Evolutionary conservation across 2,113 vertebrate species (phyloP).

Genomic region (Zingel zingel): DNA sequence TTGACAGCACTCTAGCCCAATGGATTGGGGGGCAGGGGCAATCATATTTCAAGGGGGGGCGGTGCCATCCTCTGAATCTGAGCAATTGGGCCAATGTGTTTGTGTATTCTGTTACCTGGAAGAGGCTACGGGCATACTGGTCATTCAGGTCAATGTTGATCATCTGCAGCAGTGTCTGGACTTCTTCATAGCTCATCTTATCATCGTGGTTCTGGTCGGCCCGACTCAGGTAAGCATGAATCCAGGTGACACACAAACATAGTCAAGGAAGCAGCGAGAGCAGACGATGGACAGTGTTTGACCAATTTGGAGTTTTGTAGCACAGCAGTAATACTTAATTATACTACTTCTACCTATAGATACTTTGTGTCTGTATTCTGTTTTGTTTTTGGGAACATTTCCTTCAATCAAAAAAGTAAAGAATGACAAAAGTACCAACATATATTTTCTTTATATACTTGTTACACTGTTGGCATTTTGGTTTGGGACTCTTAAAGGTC

Average conservation of each 20-base stretch:
- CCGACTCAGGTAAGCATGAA: constrained; percentile 89
- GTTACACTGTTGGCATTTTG: not conserved
- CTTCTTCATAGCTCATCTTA: constrained; percentile 95
- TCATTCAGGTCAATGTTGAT: constrained; percentile 95
- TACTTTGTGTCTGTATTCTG: not conserved
- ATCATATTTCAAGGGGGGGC: too few species aligned
- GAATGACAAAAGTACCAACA: not conserved
- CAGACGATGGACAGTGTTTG: not conserved
- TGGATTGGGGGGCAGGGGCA: too few species aligned
- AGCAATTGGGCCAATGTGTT: not conserved
- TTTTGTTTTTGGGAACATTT: not conserved
- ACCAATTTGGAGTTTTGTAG: not conserved
- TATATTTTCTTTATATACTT: not conserved
- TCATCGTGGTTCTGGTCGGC: constrained; percentile 93
- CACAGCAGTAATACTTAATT: not conserved
- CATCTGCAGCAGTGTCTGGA: constrained; percentile 93
- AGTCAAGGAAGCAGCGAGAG: constrained; percentile 71
- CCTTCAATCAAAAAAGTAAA: not conserved
- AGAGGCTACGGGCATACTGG: constrained; percentile 90
- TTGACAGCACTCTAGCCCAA: too few species aligned
- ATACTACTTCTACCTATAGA: not conserved
- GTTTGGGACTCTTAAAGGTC: not conserved
- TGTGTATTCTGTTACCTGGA: constrained; percentile 86
- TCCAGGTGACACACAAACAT: constrained; percentile 84
- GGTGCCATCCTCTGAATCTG: too few species aligned